Conservation (phyloP, 1,140 invertebrate genomes). For the Manduca sexta region DNA sequence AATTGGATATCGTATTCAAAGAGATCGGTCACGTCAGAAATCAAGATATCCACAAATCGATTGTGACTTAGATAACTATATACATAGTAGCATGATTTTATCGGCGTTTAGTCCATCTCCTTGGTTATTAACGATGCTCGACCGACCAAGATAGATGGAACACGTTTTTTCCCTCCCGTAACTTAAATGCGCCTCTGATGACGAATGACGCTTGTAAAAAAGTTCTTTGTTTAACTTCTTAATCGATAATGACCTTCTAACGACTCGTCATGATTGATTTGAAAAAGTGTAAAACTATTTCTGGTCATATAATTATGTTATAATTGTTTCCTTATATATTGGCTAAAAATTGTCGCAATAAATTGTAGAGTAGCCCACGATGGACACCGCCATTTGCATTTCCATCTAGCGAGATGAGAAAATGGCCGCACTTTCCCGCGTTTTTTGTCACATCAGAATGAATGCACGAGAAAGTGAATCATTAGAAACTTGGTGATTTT, state of each 20-base stretch:
- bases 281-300: no score
- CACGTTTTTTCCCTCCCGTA: constrained; percentile 12
- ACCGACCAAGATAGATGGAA: constrained; percentile 29
- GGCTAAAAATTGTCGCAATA: not conserved
- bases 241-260: constrained; percentile 23
- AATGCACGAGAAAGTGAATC: constrained; percentile 42
- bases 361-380: not conserved
- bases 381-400: constrained; percentile 45
- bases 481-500: constrained; percentile 41
- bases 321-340: no score
- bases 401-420: constrained; percentile 50
- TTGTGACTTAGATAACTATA: constrained; percentile 36
- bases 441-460: constrained; percentile 34
- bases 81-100: constrained; percentile 41
- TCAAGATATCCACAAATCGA: constrained; percentile 42
- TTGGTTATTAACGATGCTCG: constrained; percentile 33
- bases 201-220: constrained; percentile 16
- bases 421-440: constrained; percentile 33
- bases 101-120: constrained; percentile 31
- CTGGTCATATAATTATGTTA: no score
- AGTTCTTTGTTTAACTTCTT: constrained; percentile 17
- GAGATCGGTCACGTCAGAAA: constrained; percentile 9
- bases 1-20: not conserved
- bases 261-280: constrained; percentile 10
- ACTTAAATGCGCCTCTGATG: constrained; percentile 8